Conservation (phyloP, 2,797 vertebrate species). For the Enteromius viviparus region DNA sequence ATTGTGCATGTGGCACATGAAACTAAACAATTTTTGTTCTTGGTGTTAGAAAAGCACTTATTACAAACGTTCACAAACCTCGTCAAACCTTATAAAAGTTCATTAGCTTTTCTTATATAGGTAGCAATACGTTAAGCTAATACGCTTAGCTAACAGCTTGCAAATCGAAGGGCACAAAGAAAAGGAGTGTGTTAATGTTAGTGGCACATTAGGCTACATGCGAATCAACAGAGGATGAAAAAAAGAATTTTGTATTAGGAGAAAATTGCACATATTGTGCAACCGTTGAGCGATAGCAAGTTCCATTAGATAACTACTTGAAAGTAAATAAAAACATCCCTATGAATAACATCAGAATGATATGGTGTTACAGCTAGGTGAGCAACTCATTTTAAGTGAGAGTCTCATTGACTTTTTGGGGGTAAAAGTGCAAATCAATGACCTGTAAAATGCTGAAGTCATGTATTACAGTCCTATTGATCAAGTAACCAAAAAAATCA, state of each 20-base stretch:
- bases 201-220: not conserved
- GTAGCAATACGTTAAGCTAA: not conserved
- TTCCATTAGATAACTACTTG: not conserved
- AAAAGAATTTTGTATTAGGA: not conserved
- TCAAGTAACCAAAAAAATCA: constrained; percentile 47
- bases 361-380: constrained; percentile 14
- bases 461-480: constrained; percentile 51
- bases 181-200: not conserved
- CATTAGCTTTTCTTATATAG: not conserved
- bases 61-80: not conserved
- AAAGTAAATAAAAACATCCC: constrained; percentile 19
- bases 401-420: constrained; percentile 52
- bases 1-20: not conserved
- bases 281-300: not conserved
- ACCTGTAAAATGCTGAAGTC: constrained; percentile 45
- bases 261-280: not conserved
- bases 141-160: not conserved
- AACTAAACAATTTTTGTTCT: not conserved
- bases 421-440: constrained; percentile 58
- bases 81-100: not conserved
- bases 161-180: not conserved
- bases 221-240: not conserved
- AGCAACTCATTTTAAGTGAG: constrained; percentile 48
- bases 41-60: not conserved
- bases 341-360: constrained; percentile 8